Base-by-base conservation (phyloP, 2,888 invertebrate genomes). In the Aspidiotus destructor region DNA sequence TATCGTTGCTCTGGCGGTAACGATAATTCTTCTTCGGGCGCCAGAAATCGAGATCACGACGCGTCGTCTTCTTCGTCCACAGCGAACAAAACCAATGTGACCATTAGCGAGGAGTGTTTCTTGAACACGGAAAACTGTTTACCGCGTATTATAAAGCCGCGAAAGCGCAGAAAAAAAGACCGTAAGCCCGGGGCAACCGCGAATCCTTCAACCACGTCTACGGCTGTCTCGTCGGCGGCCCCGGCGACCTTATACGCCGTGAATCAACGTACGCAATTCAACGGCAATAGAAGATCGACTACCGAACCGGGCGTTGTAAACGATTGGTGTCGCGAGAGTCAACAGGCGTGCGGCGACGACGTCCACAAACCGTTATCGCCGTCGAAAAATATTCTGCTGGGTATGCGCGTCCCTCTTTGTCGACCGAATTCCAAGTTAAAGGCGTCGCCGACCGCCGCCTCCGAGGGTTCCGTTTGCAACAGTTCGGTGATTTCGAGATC, bases 161-260 rank as follows among this genome's bases (percentile, higher is more conserved):
- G 92, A 62, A 92, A 92, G 77, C 83, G 92, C 64, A 85, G 92
- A 76, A 92, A 92, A 85, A 92, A 92, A 79, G 92, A 92, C 77
- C 82, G 90, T 73, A 89, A 90, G 78, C 87, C 89, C 41, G 44
- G 58, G 8, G 61, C 41, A 3, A 72, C 60, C 69, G 64, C 42
- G 71, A 70, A 52, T 48, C 41, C 61, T 57, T 42, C 60, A 40
- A 61, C 57, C n/a, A 42, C 62, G 54, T 54, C 28, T 42, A 55
- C 16, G 10, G 2, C 40, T 10, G 6, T 7, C 7, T 17, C 58
- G 28, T 16, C 65, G 2, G 55, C 55, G 41, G 40, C 65, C 44
- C 44, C 57, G 16, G 41, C 55, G 28, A 16, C 16, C n/a, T 53
- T 55, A 13, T 64, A 10, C 42, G 54, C 28, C 15, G 44, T 28